Conservation (phyloP, 2,888 invertebrate genomes). For the Beris chalybata region DNA sequence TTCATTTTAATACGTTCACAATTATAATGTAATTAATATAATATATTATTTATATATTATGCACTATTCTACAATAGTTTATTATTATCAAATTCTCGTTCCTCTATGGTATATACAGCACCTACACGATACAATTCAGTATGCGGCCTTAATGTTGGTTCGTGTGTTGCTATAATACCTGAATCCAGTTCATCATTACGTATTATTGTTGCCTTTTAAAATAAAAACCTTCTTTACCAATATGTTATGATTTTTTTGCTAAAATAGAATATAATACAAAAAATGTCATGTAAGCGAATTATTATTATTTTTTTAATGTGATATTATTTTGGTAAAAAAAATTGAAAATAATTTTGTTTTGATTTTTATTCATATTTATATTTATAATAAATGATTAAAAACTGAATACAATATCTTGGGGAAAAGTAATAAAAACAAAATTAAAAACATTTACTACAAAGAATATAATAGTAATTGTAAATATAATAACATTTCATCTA, state of each 20-base stretch:
- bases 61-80: constrained; percentile 35
- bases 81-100: constrained; percentile 40
- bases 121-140: constrained; percentile 41
- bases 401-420: neutral
- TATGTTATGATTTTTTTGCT: constrained; percentile 58
- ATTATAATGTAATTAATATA: constrained; percentile 1
- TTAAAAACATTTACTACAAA: neutral
- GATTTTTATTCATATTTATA: neutral
- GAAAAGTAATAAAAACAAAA: constrained; percentile 1
- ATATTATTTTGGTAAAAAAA: neutral
- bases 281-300: constrained; percentile 39
- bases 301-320: constrained; percentile 21
- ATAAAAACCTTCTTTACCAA: constrained; percentile 59
- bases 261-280: constrained; percentile 39
- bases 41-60: constrained; percentile 2
- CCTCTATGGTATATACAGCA: constrained; percentile 41
- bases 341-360: neutral
- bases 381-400: neutral
- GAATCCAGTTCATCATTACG: constrained; percentile 56
- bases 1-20: no score
- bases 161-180: constrained; percentile 42
- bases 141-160: constrained; percentile 41
- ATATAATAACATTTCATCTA: neutral
- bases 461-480: neutral
- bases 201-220: constrained; percentile 58